Conservation (phyloP, 2,888 invertebrate genomes). For the Celastrina argiolus region DNA sequence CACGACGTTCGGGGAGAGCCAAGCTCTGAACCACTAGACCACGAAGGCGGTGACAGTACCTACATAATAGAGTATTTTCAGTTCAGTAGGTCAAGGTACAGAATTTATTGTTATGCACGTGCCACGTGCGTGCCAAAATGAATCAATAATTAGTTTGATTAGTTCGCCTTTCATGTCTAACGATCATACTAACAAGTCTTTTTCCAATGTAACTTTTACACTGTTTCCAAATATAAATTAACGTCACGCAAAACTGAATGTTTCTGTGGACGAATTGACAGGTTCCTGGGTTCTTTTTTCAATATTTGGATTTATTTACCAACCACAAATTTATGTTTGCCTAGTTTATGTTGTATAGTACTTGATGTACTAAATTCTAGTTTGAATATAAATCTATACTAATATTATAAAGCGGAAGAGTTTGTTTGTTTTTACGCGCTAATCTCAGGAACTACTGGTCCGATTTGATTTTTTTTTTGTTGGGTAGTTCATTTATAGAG, state of each 20-base stretch:
- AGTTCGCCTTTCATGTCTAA: constrained; percentile 11
- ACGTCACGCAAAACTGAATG: constrained; percentile 28
- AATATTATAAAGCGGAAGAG: too few relatives aligned
- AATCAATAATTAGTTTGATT: constrained; percentile 17
- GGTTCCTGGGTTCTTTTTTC: neutral
- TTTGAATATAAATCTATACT: too few relatives aligned
- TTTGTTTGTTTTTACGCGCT: too few relatives aligned
- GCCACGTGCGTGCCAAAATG: constrained; percentile 13
- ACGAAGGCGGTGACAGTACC: too few relatives aligned
- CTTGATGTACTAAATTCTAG: too few relatives aligned
- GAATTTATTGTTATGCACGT: constrained; percentile 1
- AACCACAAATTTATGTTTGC: too few relatives aligned
- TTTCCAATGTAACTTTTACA: constrained; percentile 13
- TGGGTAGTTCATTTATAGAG: too few relatives aligned
- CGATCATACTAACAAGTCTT: neutral
- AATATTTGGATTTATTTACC: too few relatives aligned
- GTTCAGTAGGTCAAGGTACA: constrained; percentile 16
- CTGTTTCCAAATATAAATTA: constrained; percentile 1
- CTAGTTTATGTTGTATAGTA: neutral
- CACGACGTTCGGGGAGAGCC: too few relatives aligned
- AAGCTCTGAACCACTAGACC: too few relatives aligned
- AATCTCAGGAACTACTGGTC: too few relatives aligned
- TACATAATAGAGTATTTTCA: neutral
- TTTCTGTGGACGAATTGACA: neutral
- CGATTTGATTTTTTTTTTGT: too few relatives aligned